Conservation (phyloP, 2,113 vertebrate genomes). For the Plecturocebus donacophilus region DNA sequence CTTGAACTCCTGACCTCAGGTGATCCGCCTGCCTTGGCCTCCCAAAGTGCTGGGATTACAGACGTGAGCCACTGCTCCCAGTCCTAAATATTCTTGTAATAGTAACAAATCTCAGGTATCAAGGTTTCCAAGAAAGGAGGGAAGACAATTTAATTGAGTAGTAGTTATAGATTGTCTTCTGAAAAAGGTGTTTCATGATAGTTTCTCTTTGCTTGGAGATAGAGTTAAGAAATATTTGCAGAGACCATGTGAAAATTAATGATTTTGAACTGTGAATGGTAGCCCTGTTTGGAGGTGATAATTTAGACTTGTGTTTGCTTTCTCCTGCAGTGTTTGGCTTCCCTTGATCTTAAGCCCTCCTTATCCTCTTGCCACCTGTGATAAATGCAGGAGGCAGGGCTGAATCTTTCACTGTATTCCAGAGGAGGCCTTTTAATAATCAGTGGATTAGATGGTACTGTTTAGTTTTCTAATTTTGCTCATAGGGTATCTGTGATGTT, state of each 20-base stretch:
- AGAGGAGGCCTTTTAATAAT: constrained; percentile 43
- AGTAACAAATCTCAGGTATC: neutral
- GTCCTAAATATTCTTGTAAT: too few species aligned
- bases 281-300: constrained; percentile 26
- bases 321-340: constrained; percentile 32
- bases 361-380: constrained; percentile 21
- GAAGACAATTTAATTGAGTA: neutral
- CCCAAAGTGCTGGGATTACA: neutral
- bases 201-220: constrained; percentile 40
- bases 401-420: constrained; percentile 10
- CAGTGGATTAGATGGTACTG: neutral
- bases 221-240: neutral
- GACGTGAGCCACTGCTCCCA: neutral
- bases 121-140: constrained; percentile 10
- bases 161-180: neutral
- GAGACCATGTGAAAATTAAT: neutral
- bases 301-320: constrained; percentile 34
- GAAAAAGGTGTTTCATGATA: neutral
- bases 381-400: constrained; percentile 4
- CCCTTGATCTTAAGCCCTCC: constrained; percentile 45
- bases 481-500: neutral
- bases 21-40: neutral
- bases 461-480: constrained; percentile 25
- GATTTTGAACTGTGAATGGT: constrained; percentile 34
- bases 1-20: neutral